Conservation (phyloP, 2,797 vertebrate genomes). For the Hippoglossus hippoglossus region DNA sequence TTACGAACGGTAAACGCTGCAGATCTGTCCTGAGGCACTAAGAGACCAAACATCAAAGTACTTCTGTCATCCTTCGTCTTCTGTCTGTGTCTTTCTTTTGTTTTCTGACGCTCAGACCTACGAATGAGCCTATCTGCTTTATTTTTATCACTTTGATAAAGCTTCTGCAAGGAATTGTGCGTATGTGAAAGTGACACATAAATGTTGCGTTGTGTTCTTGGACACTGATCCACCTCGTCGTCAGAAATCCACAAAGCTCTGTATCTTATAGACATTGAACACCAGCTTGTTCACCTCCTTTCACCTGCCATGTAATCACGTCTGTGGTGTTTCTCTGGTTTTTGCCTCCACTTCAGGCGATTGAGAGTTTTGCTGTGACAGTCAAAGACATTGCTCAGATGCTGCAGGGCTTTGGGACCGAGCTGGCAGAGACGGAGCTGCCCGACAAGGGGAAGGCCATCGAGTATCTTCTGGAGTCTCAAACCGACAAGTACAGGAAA, state of each 20-base stretch:
- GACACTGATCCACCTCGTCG: background rate
- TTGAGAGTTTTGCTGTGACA: constrained; percentile 95
- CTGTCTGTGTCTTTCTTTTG: too few species aligned
- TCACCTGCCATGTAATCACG: background rate
- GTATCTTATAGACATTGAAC: background rate
- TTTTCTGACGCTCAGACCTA: too few species aligned
- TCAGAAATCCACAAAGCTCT: too few species aligned
- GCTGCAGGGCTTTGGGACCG: constrained; percentile 94
- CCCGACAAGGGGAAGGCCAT: constrained; percentile 87
- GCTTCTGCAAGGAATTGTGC: background rate
- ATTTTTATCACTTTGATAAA: background rate
- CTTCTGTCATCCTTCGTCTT: too few species aligned
- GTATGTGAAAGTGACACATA: too few species aligned
- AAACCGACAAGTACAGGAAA: constrained; percentile 91
- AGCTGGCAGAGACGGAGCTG: constrained; percentile 92
- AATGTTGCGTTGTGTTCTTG: background rate
- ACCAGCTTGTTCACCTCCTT: background rate
- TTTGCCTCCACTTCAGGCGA: constrained; percentile 84
- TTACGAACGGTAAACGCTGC: constrained; percentile 89
- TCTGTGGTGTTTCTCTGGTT: background rate
- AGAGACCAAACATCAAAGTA: background rate
- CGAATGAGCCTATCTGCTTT: background rate
- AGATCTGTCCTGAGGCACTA: constrained; percentile 4
- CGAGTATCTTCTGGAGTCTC: constrained; percentile 88
- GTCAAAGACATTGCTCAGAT: constrained; percentile 98